These are phyloP conservation scores for Amphimallon solstitiale DNA, from an alignment of 2,888 invertebrate species.

Conservation along the genomic window DNA sequence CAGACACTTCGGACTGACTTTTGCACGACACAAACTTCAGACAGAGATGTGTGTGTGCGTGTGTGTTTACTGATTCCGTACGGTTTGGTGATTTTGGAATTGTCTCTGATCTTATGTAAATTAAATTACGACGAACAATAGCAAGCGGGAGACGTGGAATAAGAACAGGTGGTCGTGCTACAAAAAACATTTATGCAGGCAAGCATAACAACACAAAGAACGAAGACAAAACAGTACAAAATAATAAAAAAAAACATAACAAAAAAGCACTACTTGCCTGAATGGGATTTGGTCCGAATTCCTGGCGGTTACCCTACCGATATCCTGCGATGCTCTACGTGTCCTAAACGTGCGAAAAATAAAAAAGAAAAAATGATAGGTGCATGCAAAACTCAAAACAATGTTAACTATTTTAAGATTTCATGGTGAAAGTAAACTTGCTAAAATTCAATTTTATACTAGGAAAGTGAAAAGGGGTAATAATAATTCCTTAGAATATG, in stretches of 20 bases:
- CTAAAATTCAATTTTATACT: not conserved
- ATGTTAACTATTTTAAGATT: not conserved
- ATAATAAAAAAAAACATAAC: slow-evolving; percentile 36
- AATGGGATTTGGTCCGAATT: slow-evolving; percentile 56
- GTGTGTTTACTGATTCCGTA: too few species aligned
- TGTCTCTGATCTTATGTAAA: slow-evolving; percentile 13
- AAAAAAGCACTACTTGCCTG: slow-evolving; percentile 54
- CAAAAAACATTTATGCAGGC: slow-evolving; percentile 1
- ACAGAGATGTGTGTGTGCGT: not conserved
- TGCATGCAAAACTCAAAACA: slow-evolving; percentile 37
- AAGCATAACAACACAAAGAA: not conserved
- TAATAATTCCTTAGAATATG: too few species aligned
- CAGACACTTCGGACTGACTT: too few species aligned
- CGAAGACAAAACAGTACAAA: not conserved
- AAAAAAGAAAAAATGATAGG: slow-evolving; percentile 52
- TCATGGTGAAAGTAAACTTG: not conserved
- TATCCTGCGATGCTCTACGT: slow-evolving; percentile 88
- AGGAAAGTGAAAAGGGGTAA: not conserved
- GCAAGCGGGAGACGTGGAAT: not conserved
- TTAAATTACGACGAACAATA: slow-evolving; percentile 4
- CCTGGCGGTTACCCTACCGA: slow-evolving; percentile 65
- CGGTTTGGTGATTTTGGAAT: not conserved
- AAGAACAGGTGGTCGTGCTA: slow-evolving; percentile 1
- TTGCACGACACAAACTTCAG: not conserved
- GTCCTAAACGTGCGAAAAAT: slow-evolving; percentile 71